These are phyloP conservation scores for Lydus trimaculatus DNA, from an alignment of 2,888 invertebrate genomes.

Conservation along the genomic window DNA sequence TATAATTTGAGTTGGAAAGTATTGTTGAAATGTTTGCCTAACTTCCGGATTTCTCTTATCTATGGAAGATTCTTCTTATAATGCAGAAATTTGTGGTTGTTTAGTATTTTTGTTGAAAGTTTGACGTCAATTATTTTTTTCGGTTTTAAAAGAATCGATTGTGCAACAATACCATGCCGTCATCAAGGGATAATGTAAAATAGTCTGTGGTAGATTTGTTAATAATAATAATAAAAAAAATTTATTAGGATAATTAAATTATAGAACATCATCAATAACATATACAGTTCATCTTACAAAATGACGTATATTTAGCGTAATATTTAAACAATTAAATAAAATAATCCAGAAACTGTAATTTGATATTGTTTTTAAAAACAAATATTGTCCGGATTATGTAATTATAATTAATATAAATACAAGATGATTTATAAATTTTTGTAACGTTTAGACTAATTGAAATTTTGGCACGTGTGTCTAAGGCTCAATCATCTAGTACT, in stretches of 20 bases:
- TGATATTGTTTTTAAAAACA: neutral
- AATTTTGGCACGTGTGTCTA: neutral
- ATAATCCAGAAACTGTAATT: neutral
- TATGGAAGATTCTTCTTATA: neutral
- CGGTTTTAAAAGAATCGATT: neutral
- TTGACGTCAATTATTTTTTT: neutral
- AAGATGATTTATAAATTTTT: neutral
- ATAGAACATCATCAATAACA: neutral
- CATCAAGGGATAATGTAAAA: neutral
- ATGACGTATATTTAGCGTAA: neutral
- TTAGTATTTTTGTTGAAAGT: neutral
- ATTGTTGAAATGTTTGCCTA: neutral
- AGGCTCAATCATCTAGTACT: neutral
- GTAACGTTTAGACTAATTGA: no score
- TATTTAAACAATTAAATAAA: neutral
- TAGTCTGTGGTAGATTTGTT: no score
- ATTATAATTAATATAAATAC: neutral
- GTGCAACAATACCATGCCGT: neutral
- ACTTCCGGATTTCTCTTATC: neutral
- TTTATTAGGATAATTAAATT: neutral
- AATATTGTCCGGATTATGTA: neutral
- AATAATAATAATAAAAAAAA: no score
- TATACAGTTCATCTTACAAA: neutral
- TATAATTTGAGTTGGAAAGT: neutral
- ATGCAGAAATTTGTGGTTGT: neutral